Evolutionary conservation across 2,888 invertebrate genomes (phyloP).

Genomic region (Patella depressa): DNA sequence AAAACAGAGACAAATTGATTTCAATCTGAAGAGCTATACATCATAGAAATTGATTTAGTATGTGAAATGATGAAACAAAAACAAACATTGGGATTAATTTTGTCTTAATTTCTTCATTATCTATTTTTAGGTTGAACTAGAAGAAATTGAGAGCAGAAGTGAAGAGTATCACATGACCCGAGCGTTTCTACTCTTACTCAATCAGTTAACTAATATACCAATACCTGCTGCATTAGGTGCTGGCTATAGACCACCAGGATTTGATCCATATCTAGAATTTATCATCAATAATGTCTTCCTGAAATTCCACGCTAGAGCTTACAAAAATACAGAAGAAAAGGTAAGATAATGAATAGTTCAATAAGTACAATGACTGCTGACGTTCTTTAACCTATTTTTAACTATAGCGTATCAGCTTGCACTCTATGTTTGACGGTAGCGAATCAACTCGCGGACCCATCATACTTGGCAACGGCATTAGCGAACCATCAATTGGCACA

Average conservation of each 20-base stretch:
- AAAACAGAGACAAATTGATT: too few species aligned
- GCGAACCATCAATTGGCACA: too few species aligned
- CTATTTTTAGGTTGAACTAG: constrained; percentile 84
- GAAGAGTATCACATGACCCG: constrained; percentile 91
- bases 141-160: constrained; percentile 90
- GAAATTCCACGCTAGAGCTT: constrained; percentile 84
- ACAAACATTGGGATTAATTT: too few species aligned
- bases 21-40: too few species aligned
- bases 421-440: too few species aligned
- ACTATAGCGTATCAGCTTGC: too few species aligned
- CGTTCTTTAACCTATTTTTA: too few species aligned
- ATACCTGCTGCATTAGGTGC: constrained; percentile 78
- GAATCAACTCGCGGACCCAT: too few species aligned
- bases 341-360: constrained; percentile 37
- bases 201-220: constrained; percentile 77
- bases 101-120: neutral
- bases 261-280: constrained; percentile 90
- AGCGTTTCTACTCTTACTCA: constrained; percentile 83
- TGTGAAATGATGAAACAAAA: too few species aligned
- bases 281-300: constrained; percentile 84
- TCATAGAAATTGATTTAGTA: too few species aligned
- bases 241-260: constrained; percentile 85
- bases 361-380: too few species aligned
- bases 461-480: too few species aligned
- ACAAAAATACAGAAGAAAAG: constrained; percentile 84